phyloP scores from a whole-genome alignment of 2,888 invertebrate species.

The Torymus auratus region DNA sequence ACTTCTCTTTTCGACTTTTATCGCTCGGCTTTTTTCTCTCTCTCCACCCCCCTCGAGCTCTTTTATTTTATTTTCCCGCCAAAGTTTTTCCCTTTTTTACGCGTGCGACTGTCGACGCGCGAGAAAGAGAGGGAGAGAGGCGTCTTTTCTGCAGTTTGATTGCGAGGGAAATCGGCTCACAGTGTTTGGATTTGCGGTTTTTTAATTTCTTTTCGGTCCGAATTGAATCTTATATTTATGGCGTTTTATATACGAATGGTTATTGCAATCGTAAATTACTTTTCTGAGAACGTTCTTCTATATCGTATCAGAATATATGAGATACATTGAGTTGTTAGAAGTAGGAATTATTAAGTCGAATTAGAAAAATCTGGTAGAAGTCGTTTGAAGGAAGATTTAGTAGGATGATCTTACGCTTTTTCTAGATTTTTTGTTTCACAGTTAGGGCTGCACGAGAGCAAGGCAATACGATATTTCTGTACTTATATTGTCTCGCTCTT shows the following conservation, averaged over 20 bases:
- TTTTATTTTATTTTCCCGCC: slow-evolving; percentile 31
- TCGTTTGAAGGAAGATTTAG: too few relatives aligned
- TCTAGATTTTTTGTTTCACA: too few relatives aligned
- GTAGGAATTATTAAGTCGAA: too few relatives aligned
- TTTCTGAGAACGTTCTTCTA: too few relatives aligned
- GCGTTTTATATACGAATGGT: background rate
- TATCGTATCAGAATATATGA: too few relatives aligned
- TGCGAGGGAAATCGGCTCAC: slow-evolving; percentile 8
- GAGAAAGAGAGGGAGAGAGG: background rate
- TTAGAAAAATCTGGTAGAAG: too few relatives aligned
- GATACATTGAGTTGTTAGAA: too few relatives aligned
- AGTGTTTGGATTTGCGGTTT: slow-evolving; percentile 32
- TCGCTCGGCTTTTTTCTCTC: slow-evolving; percentile 46
- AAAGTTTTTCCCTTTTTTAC: slow-evolving; percentile 32
- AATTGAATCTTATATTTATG: background rate
- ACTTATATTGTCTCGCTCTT: too few relatives aligned
- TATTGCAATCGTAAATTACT: too few relatives aligned
- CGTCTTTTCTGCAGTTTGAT: slow-evolving; percentile 38
- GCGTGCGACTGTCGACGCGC: background rate
- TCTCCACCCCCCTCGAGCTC: background rate
- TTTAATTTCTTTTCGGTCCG: slow-evolving; percentile 29
- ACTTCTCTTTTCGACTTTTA: slow-evolving; percentile 55
- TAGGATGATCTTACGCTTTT: too few relatives aligned
- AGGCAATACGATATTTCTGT: too few relatives aligned
- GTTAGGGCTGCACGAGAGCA: too few relatives aligned